Conservation (phyloP, 2,888 invertebrate species). For the Euspilapteryx auroguttella region DNA sequence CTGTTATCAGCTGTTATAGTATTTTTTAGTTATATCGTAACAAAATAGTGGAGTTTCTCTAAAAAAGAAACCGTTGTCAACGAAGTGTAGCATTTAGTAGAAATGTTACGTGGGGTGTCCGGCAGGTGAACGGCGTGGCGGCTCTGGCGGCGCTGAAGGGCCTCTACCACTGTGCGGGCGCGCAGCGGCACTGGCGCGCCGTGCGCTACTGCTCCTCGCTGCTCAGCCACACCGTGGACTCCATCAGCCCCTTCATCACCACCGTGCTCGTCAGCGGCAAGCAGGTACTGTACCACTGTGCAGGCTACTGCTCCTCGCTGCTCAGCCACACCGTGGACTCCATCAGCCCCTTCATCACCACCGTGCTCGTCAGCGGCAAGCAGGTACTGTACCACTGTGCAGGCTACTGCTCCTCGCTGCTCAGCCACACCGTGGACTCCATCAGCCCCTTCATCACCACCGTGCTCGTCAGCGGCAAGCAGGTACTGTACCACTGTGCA, state of each 20-base stretch:
- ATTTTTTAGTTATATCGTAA: too few relatives aligned
- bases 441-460: slow-evolving; percentile 98
- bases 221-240: slow-evolving; percentile 93
- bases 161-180: slow-evolving; percentile 83
- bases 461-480: slow-evolving; percentile 41
- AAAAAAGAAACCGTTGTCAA: too few relatives aligned
- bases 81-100: too few relatives aligned
- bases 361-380: slow-evolving; percentile 96
- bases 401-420: slow-evolving; percentile 89
- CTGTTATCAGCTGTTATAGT: too few relatives aligned
- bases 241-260: slow-evolving; percentile 97
- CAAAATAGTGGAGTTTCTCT: too few relatives aligned
- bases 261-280: slow-evolving; percentile 97
- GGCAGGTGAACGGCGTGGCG: slow-evolving; percentile 45
- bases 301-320: slow-evolving; percentile 92
- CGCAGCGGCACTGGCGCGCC: slow-evolving; percentile 86
- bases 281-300: too few relatives aligned
- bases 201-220: slow-evolving; percentile 95
- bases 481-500: slow-evolving; percentile 74
- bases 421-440: slow-evolving; percentile 94
- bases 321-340: slow-evolving; percentile 95
- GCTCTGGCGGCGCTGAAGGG: slow-evolving; percentile 71
- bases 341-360: slow-evolving; percentile 97
- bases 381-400: too few relatives aligned
- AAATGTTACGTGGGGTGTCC: neutral